phyloP scores from a whole-genome alignment of 2,888 invertebrate species.

The Callosobruchus maculatus region DNA sequence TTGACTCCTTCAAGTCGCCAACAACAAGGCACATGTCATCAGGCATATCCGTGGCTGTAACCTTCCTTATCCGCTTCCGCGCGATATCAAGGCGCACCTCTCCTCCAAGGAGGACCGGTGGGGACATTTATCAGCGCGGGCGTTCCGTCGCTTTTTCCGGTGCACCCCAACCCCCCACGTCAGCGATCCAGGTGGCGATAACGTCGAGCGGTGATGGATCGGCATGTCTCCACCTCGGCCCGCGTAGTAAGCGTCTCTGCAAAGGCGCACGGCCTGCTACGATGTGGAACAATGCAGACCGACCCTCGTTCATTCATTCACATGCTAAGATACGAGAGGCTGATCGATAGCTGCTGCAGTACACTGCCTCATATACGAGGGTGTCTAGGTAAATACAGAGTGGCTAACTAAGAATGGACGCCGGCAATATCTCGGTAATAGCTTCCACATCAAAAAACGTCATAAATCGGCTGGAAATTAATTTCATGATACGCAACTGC shows the following conservation, averaged over 20 bases:
- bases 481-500: too few relatives aligned
- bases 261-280: not conserved
- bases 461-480: too few relatives aligned
- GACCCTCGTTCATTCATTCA: not conserved
- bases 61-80: not conserved
- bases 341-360: not conserved
- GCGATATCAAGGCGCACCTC: not conserved
- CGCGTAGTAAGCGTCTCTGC: not conserved
- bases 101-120: not conserved
- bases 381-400: too few relatives aligned
- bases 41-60: not conserved
- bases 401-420: too few relatives aligned
- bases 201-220: not conserved
- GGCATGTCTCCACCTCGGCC: not conserved
- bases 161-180: not conserved
- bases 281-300: not conserved
- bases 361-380: too few relatives aligned
- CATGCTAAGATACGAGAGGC: not conserved
- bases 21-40: too few relatives aligned
- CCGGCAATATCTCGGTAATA: too few relatives aligned
- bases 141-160: not conserved
- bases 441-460: too few relatives aligned
- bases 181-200: conserved; percentile 4
- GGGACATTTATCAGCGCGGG: not conserved
- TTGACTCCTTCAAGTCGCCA: too few relatives aligned